Conservation (phyloP, 2,113 vertebrate species). For the Lethenteron camtschaticum region DNA sequence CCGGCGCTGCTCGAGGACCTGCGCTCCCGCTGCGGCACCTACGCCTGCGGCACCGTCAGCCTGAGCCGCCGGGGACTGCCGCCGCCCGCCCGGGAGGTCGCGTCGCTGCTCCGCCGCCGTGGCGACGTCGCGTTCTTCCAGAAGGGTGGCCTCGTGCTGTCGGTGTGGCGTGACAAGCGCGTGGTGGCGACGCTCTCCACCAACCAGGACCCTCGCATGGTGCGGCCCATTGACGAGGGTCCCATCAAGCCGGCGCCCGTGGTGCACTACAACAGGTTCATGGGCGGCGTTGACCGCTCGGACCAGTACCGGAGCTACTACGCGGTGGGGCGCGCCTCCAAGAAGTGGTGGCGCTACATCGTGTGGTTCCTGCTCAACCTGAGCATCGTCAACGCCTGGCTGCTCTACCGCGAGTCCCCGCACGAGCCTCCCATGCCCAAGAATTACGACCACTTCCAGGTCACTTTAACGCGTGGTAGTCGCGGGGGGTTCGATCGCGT, state of each 20-base stretch:
- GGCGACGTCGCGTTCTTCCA: constrained; percentile 44
- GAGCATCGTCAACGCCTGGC: constrained; percentile 38
- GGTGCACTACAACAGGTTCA: constrained; percentile 40
- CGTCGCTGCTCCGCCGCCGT: constrained; percentile 23
- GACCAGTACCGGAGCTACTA: constrained; percentile 43
- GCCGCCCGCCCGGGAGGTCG: constrained; percentile 27
- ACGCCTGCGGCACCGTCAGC: constrained; percentile 33
- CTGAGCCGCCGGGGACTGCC: constrained; percentile 30
- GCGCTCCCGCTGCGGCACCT: constrained; percentile 24
- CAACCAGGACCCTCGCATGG: constrained; percentile 34
- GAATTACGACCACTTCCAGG: constrained; percentile 27
- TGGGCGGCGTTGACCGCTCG: constrained; percentile 35
- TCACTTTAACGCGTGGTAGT: no score
- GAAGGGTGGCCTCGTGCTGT: constrained; percentile 33
- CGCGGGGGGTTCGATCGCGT: no score
- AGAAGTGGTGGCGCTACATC: constrained; percentile 47
- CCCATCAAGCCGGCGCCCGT: constrained; percentile 29
- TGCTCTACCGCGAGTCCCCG: constrained; percentile 24
- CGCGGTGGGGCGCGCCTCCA: constrained; percentile 34
- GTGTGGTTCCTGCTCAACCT: constrained; percentile 44
- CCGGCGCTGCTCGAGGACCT: constrained; percentile 33
- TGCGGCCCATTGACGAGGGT: constrained; percentile 19
- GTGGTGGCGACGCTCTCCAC: constrained; percentile 33
- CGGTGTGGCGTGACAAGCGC: constrained; percentile 30
- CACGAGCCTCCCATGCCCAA: constrained; percentile 31